Base-by-base conservation (phyloP, 1,140 invertebrate species). In the Nasonia vitripennis region DNA sequence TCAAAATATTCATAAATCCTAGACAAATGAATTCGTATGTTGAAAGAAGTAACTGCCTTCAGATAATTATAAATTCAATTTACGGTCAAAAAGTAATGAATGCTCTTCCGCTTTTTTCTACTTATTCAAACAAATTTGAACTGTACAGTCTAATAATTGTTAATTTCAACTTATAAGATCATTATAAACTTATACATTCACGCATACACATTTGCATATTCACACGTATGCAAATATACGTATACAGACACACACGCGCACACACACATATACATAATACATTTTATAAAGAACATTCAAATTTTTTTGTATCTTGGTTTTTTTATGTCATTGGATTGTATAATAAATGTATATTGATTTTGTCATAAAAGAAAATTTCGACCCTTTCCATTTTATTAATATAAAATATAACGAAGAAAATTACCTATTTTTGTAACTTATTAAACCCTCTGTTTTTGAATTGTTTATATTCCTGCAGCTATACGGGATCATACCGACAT, bases 21-120 rank as follows among this genome's bases (percentile, higher is more conserved):
- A 11, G 27, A 27, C 23, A 27, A 1, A 27, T n/a, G n/a, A 71
- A 71, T 9, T 31, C 23, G 23, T 27, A n/a, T 37, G 55, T 48
- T 48, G 51, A 62, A 31, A 62, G 71, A 45, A 55, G 74, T n/a
- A 37, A 67, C 34, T 82, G 27, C 71, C 34, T 68, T 41, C 9
- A 0, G 17, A 17, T 71, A 37, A 11, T 37, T 10, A 48, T 71
- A 27, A 75, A 34, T 62, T 70, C 70, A 20, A 80, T 68, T 70
- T 68, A 14, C 2, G 67, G n/a, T 73, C 27, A 73, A 55, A 2
- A 82, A 11, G 17, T 81, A 62, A 55, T 4, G 74, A 74, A 82
- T 41, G 71, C 37, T 62, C 71, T 82, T 82, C 70, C 71, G 27
- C 9, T 34, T 62, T 81, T 82, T 82, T 75, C 23, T 82, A 82